These are phyloP conservation scores for Mizuhopecten yessoensis DNA, from an alignment of 1,140 invertebrate species.

Conservation along the genomic window DNA sequence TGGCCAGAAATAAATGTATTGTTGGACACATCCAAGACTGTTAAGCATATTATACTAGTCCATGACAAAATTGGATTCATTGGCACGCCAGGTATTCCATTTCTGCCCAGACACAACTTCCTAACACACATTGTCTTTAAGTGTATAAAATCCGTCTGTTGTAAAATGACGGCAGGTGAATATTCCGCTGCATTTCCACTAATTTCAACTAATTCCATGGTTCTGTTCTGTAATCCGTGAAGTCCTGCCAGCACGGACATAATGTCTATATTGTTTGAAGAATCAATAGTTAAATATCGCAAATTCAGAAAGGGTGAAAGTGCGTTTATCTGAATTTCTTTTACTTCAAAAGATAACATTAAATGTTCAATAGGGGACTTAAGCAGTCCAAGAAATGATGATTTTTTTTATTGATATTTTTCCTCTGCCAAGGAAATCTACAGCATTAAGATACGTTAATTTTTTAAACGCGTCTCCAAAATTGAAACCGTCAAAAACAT, in stretches of 20 bases:
- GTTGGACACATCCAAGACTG: neutral
- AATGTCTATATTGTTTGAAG: neutral
- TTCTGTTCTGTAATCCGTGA: neutral
- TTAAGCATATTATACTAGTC: neutral
- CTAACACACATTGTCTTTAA: neutral
- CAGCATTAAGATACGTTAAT: neutral
- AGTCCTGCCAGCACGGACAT: neutral
- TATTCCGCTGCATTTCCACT: neutral
- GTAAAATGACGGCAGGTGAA: neutral
- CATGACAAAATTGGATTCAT: neutral
- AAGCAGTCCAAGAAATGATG: neutral
- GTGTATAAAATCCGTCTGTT: neutral
- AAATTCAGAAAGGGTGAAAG: neutral
- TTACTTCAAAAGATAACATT: neutral
- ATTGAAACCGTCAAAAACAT: neutral
- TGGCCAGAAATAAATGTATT: neutral
- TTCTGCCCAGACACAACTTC: neutral
- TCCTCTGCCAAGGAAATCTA: neutral
- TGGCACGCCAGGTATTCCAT: neutral
- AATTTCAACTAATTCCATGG: neutral
- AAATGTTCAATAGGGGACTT: neutral
- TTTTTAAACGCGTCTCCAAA: neutral
- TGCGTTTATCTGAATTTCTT: neutral
- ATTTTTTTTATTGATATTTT: neutral
- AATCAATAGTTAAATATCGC: neutral